Evolutionary conservation across 1,140 invertebrate genomes (phyloP).

Genomic region (Aporrectodea caliginosa): DNA sequence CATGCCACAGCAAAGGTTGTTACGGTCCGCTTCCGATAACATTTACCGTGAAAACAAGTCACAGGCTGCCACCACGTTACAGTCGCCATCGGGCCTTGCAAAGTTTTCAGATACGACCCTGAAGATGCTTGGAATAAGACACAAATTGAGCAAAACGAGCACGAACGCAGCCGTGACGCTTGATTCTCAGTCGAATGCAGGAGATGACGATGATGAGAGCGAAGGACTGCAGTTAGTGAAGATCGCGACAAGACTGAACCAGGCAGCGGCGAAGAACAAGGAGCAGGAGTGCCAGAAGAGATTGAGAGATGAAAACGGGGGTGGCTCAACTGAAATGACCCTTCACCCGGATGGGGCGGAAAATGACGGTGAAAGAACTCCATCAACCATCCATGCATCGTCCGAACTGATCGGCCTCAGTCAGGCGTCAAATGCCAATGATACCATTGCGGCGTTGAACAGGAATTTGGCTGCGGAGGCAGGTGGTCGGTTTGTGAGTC

Average conservation of each 20-base stretch:
- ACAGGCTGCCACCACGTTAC: no score
- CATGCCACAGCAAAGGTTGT: not conserved
- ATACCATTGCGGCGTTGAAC: no score
- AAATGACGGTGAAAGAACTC: not conserved
- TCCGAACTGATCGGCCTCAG: no score
- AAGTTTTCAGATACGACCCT: not conserved
- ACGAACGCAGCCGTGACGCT: not conserved
- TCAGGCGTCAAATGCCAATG: no score
- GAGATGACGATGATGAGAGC: constrained; percentile 18
- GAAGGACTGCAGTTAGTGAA: constrained; percentile 41
- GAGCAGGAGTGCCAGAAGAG: not conserved
- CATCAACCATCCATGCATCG: no score
- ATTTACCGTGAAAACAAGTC: not conserved
- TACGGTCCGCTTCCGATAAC: not conserved
- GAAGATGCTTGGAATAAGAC: not conserved
- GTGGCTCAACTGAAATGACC: not conserved
- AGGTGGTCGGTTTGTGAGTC: not conserved
- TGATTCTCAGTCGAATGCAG: not conserved
- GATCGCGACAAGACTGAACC: constrained; percentile 47
- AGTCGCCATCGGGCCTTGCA: not conserved
- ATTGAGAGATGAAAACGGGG: not conserved
- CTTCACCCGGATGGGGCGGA: not conserved
- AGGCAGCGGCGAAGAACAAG: constrained; percentile 42
- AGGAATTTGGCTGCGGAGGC: no score
- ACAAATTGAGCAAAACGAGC: constrained; percentile 9